Evolutionary conservation across 2,888 invertebrate genomes (phyloP).

Genomic region (Diadegma fenestrale): DNA sequence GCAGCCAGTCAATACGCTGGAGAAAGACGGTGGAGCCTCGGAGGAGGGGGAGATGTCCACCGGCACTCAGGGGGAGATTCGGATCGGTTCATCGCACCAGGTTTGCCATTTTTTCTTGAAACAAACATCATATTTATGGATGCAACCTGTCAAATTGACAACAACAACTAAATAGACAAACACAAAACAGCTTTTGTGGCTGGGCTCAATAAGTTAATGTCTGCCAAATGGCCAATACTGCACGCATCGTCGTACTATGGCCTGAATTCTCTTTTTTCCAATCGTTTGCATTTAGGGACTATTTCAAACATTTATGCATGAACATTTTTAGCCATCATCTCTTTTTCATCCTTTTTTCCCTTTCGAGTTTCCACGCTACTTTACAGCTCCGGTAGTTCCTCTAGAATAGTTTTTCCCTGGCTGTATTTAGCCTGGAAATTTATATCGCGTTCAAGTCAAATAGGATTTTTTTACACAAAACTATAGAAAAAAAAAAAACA

Average conservation of each 20-base stretch:
- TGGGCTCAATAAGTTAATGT: slow-evolving; percentile 65
- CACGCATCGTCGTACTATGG: slow-evolving; percentile 7
- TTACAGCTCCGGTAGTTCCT: background rate
- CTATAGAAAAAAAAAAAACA: background rate
- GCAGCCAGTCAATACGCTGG: slow-evolving; percentile 83
- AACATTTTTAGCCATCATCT: background rate
- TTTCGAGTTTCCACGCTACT: background rate
- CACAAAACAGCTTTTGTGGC: slow-evolving; percentile 6
- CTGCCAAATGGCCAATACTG: slow-evolving; percentile 39
- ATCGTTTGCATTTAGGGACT: background rate
- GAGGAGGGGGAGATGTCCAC: slow-evolving; percentile 86
- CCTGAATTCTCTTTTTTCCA: slow-evolving; percentile 13
- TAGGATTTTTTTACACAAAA: background rate
- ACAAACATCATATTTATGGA: slow-evolving; percentile 39
- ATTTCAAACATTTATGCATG: background rate
- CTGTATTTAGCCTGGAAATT: background rate
- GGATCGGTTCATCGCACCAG: slow-evolving; percentile 92
- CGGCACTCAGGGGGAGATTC: slow-evolving; percentile 91
- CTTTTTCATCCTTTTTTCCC: background rate
- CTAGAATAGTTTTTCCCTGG: background rate
- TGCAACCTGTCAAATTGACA: slow-evolving; percentile 43
- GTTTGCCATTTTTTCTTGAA: slow-evolving; percentile 84
- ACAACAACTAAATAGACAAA: slow-evolving; percentile 17
- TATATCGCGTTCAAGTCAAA: background rate
- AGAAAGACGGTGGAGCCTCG: slow-evolving; percentile 84